A percentile compares a stretch with the other conserved stretches of the same genome.
phyloP scores from a whole-genome alignment of 2,113 vertebrate genomes.

The Colius striatus region DNA sequence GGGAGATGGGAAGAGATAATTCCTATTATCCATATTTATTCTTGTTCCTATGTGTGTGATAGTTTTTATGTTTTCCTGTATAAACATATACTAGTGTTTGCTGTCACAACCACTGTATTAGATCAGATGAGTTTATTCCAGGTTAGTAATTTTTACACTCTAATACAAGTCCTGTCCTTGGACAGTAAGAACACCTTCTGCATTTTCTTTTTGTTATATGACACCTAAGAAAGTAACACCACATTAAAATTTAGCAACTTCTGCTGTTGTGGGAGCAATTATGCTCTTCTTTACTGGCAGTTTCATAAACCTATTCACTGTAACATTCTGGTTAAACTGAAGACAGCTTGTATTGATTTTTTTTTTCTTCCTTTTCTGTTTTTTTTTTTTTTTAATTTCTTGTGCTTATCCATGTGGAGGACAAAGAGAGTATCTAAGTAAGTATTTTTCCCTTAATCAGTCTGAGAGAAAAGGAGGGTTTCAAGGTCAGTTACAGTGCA shows the following conservation, averaged over 20 bases:
- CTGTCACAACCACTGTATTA: neutral
- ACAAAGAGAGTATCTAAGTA: conserved; percentile 52
- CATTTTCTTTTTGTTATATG: conserved; percentile 37
- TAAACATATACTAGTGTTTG: neutral
- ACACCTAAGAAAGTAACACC: conserved; percentile 25
- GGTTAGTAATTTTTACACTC: conserved; percentile 19
- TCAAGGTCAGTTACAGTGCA: conserved; percentile 62
- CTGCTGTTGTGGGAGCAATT: conserved; percentile 55
- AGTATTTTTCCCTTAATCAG: conserved; percentile 66
- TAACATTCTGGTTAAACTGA: conserved; percentile 65
- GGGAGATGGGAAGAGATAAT: neutral
- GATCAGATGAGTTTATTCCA: conserved; percentile 26
- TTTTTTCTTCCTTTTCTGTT: neutral
- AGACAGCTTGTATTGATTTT: conserved; percentile 67
- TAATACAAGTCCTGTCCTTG: neutral
- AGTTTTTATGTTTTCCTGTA: neutral
- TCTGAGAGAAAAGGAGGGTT: conserved; percentile 36
- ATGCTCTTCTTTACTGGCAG: conserved; percentile 32
- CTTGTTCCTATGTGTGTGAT: neutral
- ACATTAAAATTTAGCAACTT: conserved; percentile 59
- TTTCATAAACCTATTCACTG: conserved; percentile 65
- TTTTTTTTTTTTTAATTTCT: neutral
- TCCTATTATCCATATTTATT: neutral
- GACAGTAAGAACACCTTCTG: neutral
- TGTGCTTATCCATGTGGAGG: conserved; percentile 49